phyloP scores from a whole-genome alignment of 2,113 vertebrate species.

The Emydura subglobosa region DNA sequence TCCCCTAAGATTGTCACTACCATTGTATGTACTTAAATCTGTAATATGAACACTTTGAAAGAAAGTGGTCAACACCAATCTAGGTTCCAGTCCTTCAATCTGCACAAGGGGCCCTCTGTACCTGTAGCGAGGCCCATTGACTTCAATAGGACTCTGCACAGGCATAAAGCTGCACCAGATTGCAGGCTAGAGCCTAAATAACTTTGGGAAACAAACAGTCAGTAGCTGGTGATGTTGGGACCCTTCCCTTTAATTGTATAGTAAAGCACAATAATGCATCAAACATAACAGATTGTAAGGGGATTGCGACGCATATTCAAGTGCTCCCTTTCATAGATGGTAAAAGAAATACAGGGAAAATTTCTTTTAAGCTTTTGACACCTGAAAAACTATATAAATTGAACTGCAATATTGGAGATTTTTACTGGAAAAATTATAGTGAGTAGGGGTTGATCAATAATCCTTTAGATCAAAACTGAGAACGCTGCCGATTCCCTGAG shows the following conservation, averaged over 20 bases:
- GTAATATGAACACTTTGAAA: neutral
- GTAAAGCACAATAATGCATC: neutral
- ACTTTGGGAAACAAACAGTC: neutral
- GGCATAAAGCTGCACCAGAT: neutral
- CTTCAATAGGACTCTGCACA: neutral
- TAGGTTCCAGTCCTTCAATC: neutral
- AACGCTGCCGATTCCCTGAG: neutral
- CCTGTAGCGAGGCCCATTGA: neutral
- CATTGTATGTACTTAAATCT: neutral
- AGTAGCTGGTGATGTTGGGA: neutral
- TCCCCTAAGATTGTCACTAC: neutral
- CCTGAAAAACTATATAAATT: neutral
- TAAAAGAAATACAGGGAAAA: neutral
- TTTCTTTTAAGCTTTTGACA: neutral
- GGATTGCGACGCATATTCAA: neutral
- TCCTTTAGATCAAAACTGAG: slow-evolving; percentile 19
- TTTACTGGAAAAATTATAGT: neutral
- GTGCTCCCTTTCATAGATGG: neutral
- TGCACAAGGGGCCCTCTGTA: neutral
- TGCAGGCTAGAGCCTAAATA: neutral
- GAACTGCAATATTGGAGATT: neutral
- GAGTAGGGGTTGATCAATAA: neutral
- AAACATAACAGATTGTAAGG: neutral
- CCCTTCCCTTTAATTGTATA: neutral
- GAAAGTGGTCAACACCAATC: neutral